Percentiles rank a stretch among this genome's conserved stretches.
phyloP scores from a whole-genome alignment of 2,113 vertebrate genomes.

The Mormoops blainvillei region DNA sequence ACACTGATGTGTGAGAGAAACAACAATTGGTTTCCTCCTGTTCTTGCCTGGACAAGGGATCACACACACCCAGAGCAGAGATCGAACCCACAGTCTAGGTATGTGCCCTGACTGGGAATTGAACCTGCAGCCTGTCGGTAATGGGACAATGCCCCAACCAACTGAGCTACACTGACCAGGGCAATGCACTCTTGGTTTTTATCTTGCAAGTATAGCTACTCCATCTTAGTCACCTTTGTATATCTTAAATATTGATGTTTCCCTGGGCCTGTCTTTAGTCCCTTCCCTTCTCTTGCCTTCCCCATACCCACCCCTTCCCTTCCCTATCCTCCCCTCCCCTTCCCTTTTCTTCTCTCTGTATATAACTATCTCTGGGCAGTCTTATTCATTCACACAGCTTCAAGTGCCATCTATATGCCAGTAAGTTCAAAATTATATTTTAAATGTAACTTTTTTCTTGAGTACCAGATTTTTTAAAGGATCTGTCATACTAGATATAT shows the following conservation, averaged over 20 bases:
- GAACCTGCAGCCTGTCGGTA: no score
- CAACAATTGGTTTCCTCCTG: no score
- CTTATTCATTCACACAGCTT: neutral
- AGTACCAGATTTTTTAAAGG: neutral
- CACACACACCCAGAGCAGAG: no score
- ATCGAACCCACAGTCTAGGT: no score
- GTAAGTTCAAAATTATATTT: neutral
- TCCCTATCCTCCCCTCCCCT: neutral
- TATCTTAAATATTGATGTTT: conserved; percentile 45
- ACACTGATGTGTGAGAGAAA: no score
- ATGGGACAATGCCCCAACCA: no score
- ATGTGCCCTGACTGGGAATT: no score
- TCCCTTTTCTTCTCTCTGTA: neutral
- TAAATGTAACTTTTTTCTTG: neutral
- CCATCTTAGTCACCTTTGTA: neutral
- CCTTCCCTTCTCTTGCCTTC: neutral
- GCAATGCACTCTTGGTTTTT: neutral
- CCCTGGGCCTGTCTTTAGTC: neutral
- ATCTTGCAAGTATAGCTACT: neutral
- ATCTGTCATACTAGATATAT: neutral
- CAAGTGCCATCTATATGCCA: neutral
- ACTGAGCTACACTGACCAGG: no score
- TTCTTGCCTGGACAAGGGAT: no score
- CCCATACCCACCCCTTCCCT: fast-evolving
- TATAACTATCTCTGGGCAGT: neutral